Evolutionary conservation across 2,113 vertebrate species (phyloP).

Genomic region (Cygnus buccinator): DNA sequence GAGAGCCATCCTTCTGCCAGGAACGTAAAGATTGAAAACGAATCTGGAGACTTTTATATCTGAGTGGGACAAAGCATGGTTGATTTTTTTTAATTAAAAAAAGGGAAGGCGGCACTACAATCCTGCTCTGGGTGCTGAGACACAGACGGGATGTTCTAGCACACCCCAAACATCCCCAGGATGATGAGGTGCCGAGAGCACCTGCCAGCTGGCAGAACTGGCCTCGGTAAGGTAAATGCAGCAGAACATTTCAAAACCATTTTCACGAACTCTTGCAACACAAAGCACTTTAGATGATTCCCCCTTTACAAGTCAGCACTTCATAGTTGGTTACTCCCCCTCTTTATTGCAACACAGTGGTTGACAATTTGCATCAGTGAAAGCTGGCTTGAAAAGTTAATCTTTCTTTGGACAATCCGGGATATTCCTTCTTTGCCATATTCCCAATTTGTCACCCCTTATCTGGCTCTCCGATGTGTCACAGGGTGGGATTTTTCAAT

Average conservation of each 20-base stretch:
- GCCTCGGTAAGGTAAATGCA: constrained; percentile 8
- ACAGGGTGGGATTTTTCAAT: background rate
- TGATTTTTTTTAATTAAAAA: background rate
- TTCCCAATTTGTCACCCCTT: background rate
- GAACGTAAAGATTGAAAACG: background rate
- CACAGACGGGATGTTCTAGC: background rate
- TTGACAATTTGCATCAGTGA: constrained; percentile 21
- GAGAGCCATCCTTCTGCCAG: background rate
- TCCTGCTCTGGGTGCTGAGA: background rate
- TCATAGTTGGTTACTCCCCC: constrained; percentile 8
- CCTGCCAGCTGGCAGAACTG: constrained; percentile 22
- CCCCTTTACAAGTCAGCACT: background rate
- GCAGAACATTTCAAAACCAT: constrained; percentile 23
- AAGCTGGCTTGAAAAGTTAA: constrained; percentile 35
- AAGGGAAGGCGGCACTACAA: background rate
- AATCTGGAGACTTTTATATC: constrained; percentile 2
- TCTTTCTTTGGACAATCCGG: constrained; percentile 32
- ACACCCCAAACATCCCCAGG: background rate
- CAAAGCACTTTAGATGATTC: constrained; percentile 6
- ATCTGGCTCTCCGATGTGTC: background rate
- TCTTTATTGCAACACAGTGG: background rate
- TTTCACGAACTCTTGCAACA: constrained; percentile 31
- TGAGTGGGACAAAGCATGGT: background rate
- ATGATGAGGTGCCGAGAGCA: background rate
- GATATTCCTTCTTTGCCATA: background rate